phyloP scores from a whole-genome alignment of 2,797 vertebrate genomes.

The Melanotaenia nigrans region DNA sequence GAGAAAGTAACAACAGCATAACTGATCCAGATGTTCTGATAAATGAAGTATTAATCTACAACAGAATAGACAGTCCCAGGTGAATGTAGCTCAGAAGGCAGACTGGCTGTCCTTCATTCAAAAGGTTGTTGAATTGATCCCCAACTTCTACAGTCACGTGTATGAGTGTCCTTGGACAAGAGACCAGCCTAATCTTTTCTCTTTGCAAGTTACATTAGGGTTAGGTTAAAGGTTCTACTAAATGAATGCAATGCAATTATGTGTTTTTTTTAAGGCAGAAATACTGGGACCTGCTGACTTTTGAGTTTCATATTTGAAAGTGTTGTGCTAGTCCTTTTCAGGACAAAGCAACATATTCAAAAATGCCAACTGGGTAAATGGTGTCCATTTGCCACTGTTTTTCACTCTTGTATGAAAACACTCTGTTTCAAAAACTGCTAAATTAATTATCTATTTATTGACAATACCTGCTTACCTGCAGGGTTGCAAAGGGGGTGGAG shows the following conservation, averaged over 20 bases:
- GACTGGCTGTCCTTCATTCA: not conserved
- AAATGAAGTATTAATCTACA: not conserved
- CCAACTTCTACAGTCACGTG: not conserved
- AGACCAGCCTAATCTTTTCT: too few species aligned
- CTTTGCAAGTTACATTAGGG: not conserved
- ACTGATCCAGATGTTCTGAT: not conserved
- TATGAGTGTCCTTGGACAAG: not conserved
- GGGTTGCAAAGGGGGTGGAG: too few species aligned
- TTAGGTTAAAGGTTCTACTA: not conserved
- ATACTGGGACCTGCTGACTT: too few species aligned
- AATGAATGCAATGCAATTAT: not conserved
- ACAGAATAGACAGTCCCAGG: not conserved
- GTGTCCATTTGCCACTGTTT: too few species aligned
- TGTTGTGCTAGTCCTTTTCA: too few species aligned
- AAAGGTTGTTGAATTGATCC: constrained; percentile 1
- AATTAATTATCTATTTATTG: too few species aligned
- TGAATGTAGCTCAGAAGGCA: not conserved
- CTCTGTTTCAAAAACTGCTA: too few species aligned
- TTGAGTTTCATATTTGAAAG: too few species aligned
- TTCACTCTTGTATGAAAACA: too few species aligned
- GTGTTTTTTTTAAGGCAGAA: not conserved
- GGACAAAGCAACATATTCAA: too few species aligned
- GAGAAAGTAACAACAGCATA: not conserved
- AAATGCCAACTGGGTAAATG: too few species aligned
- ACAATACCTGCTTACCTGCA: too few species aligned